Evolutionary conservation across 2,888 invertebrate genomes (phyloP), one percentile per base, ranked within the genome.

Genomic region (Pegoplata infirma): DNA sequence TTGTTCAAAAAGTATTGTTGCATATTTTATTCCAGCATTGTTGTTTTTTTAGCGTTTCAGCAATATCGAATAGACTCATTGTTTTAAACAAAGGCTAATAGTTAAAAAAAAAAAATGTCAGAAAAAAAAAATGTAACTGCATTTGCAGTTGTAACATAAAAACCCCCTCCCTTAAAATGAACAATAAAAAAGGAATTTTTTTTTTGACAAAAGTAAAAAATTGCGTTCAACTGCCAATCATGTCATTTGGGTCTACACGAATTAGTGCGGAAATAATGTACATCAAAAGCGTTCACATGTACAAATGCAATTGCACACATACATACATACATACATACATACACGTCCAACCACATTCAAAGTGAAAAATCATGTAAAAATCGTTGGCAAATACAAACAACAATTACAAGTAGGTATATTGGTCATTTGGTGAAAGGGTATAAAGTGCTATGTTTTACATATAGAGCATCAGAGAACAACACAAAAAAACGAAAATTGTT

Each of bases 261-360:
- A 76, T 32, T 46, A 64, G 58, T 49, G 75, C 51, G 47, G 64
- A 76, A 76, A 40, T 71, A 66, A 59, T 71, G 3, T 17, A 46
- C 16, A 46, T 17, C 21, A 55, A 59, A 67, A 53, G 46, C 16
- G 8, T 61, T 71, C 16, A 61, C 46, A 59, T 28, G 40, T 47
- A 21, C 36, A 40, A 36, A 58, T 16, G 8, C 12, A 49, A 36
- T 40, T 49, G 23, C 10, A 17, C 19, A n/a, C n/a, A n/a, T n/a
- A n/a, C n/a, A n/a, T n/a, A n/a, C n/a, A n/a, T n/a, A n/a, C n/a
- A n/a, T n/a, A n/a, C n/a, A n/a, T n/a, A n/a, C n/a, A n/a, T n/a
- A n/a, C n/a, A n/a, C n/a, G 36, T 40, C 12, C 36, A 8, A 12
- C 12, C 36, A n/a, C 36, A 40, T 40, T 12, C 36, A 12, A 40